These are phyloP conservation scores for Drosophila engyochracea DNA, from an alignment of 2,888 invertebrate genomes.

Conservation along the genomic window DNA sequence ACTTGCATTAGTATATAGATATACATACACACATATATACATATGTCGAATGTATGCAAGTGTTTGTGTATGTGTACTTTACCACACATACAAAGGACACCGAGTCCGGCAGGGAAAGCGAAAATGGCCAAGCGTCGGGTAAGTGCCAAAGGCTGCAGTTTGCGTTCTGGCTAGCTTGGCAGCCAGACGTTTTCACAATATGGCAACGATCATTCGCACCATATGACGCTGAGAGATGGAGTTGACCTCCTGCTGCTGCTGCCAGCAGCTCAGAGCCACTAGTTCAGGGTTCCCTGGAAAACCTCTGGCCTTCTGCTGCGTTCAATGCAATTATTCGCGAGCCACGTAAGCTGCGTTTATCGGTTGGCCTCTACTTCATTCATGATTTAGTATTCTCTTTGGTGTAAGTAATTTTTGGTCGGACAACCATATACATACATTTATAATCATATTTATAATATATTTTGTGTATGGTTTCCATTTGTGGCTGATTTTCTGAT, in stretches of 20 bases:
- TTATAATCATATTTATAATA: neutral
- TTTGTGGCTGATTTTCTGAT: neutral
- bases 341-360: constrained; percentile 40
- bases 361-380: constrained; percentile 59
- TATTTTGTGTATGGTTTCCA: neutral
- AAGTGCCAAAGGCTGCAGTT: constrained; percentile 42
- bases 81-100: constrained; percentile 26
- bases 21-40: constrained; percentile 6
- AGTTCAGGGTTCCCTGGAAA: constrained; percentile 5
- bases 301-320: constrained; percentile 38
- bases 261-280: constrained; percentile 14
- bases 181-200: constrained; percentile 70
- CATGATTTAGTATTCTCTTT: constrained; percentile 83
- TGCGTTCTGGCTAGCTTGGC: constrained; percentile 22
- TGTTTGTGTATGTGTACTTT: constrained; percentile 9
- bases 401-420: constrained; percentile 62
- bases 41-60: neutral
- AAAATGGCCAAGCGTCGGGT: constrained; percentile 26
- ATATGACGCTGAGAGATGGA: constrained; percentile 54
- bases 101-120: constrained; percentile 18
- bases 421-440: neutral
- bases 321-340: constrained; percentile 79
- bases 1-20: constrained; percentile 3
- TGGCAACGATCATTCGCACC: constrained; percentile 78
- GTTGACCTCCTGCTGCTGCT: constrained; percentile 44